phyloP scores from a whole-genome alignment of 2,113 vertebrate genomes.

The Malurus elegans region DNA sequence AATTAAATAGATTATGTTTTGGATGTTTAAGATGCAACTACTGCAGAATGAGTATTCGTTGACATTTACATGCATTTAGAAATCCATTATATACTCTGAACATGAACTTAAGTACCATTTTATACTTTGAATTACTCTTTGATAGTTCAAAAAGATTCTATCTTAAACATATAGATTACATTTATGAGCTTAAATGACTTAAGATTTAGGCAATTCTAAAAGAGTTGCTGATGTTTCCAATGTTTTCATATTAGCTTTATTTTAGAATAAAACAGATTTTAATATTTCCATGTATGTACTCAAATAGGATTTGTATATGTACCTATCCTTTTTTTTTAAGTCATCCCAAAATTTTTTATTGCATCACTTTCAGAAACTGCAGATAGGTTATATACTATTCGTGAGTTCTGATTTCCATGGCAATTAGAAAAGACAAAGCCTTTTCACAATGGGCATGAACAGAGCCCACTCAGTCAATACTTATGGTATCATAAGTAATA shows the following conservation, averaged over 20 bases:
- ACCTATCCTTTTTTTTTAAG: neutral
- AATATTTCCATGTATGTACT: neutral
- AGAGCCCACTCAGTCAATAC: neutral
- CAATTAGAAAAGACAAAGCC: neutral
- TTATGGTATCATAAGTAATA: neutral
- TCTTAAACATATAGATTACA: neutral
- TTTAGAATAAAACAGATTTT: neutral
- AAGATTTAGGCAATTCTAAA: neutral
- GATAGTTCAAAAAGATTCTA: neutral
- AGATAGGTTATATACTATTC: neutral
- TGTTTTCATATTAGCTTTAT: neutral
- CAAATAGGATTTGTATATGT: neutral
- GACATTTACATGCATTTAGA: neutral
- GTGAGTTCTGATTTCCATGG: neutral
- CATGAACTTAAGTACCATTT: neutral
- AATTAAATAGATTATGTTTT: neutral
- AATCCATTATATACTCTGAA: neutral
- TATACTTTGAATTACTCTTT: neutral
- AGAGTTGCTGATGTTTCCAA: neutral
- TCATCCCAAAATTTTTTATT: neutral
- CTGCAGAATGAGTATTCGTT: neutral
- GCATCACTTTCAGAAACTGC: neutral
- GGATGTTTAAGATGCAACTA: neutral
- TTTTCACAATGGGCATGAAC: neutral
- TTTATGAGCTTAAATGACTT: neutral